Evolutionary conservation across 2,797 vertebrate species (phyloP), one percentile per base, ranked within the genome.

Genomic region (Alosa sapidissima): DNA sequence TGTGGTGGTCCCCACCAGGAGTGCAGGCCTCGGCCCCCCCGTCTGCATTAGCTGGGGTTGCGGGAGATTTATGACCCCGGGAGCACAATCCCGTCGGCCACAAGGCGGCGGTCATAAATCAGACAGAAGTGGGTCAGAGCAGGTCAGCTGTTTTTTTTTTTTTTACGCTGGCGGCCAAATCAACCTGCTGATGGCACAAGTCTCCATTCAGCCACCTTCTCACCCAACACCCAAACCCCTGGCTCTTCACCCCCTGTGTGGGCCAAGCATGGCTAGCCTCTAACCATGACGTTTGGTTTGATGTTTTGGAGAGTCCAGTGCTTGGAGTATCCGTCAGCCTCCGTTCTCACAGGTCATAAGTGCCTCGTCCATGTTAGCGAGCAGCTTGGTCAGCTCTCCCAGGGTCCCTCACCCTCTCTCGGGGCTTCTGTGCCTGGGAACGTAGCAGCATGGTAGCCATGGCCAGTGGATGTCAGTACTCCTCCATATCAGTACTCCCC

Each of bases 21-120:
- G 65, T 13, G 28, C 28, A 72, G 11, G 65, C 10, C 13, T n/a
- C 9, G 82, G 81, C 81, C 21, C 60, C 83, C 81, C 83, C 85
- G 84, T 86, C 86, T 75, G 78, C 85, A 81, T 72, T 85, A 86
- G 86, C 87, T 72, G 81, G 91, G 92, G 91, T 90, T 92, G 89
- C 85, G 0, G 85, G 91, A 94, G 94, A 95, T 95, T 94, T 92
- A 96, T 94, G 93, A 93, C 91, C 92, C 91, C 89, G 91, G 91
- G 92, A 94, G 93, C 92, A 93, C 94, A 94, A 93, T 91, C 86
- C 91, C 92, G 93, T 94, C 93, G 93, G 89, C 93, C 3, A 91
- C 86, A 87, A 91, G 91, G 88, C 87, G 87, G 88, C 87, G 90
- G 86, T 89, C 91, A 94, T 96, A 94, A 95, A 95, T 95, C 94